Evolutionary conservation across 2,797 vertebrate species (phyloP), one percentile per base, ranked within the genome.

Genomic region (Eulemur rubriventer): DNA sequence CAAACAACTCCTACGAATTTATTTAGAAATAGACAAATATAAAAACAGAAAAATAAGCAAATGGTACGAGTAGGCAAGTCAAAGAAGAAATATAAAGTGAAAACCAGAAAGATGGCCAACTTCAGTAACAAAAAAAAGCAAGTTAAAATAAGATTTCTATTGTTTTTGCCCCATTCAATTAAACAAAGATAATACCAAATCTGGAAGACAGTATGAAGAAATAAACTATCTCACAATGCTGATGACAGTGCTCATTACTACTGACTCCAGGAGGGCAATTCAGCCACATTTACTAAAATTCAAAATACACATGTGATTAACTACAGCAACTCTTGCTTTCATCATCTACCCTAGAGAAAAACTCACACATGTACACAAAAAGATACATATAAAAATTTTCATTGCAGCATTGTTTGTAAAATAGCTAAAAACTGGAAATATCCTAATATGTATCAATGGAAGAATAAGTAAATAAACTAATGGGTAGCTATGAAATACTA

Each of bases 1-100:
- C 78, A 87, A 90, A 94, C 46, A 91, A 50, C 18, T 63, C 28
- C 33, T 82, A 91, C 26, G 59, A 69, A 95, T 41, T 75, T 72
- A 87, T 26, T 41, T 28, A 78, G 48, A 91, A 83, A 92, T 20
- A 50, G 8, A 85, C 28, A 89, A 76, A 80, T 73, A 91, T 61
- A n/a, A 75, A 91, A 96, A 93, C 12, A 78, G 46, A 93, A 91
- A 91, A 95, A 65, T n/a, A 94, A 57, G 38, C 65, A 88, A 75
- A 96, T 0, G 5, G 18, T 46, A 48, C 80, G 26, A 96, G 70
- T 1, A 72, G 72, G 9, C 24, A 95, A 84, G 24, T 88, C 70
- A 95, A 92, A 91, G 38, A 92, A 79, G 17, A 89, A 96, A 70
- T 33, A 78, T 26, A 30, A 75, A 76, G n/a, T 59, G 38, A 75